phyloP scores from a whole-genome alignment of 2,797 vertebrate genomes.

The Microhierax caerulescens region DNA sequence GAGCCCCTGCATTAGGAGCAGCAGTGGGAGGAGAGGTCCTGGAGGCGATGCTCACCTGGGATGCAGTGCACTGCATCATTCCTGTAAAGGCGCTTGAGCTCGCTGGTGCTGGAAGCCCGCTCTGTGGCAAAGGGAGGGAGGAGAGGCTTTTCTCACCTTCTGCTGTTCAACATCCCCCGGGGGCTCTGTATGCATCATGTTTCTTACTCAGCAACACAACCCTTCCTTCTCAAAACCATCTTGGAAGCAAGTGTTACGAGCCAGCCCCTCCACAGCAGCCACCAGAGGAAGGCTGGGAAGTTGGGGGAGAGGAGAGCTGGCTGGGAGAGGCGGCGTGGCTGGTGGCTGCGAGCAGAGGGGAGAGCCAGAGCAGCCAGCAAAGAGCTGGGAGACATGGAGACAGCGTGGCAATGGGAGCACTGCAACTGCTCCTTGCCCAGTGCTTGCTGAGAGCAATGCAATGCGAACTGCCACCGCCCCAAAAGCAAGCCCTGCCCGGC shows the following conservation, averaged over 20 bases:
- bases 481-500: background rate
- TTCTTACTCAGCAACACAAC: background rate
- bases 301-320: background rate
- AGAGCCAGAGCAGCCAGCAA: background rate
- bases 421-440: accelerated
- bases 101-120: accelerated
- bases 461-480: background rate
- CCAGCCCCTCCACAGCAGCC: background rate
- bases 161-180: background rate
- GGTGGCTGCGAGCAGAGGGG: background rate
- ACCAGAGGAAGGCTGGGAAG: background rate
- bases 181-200: background rate
- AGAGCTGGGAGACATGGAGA: accelerated
- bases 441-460: background rate
- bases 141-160: background rate
- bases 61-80: accelerated
- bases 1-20: background rate
- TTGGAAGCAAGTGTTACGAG: background rate
- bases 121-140: background rate
- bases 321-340: accelerated
- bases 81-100: background rate
- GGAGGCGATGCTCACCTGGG: background rate
- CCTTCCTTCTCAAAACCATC: background rate
- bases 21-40: background rate
- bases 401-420: background rate